Conservation (phyloP, 1,140 invertebrate genomes). For the Leptonema lineaticorne region DNA sequence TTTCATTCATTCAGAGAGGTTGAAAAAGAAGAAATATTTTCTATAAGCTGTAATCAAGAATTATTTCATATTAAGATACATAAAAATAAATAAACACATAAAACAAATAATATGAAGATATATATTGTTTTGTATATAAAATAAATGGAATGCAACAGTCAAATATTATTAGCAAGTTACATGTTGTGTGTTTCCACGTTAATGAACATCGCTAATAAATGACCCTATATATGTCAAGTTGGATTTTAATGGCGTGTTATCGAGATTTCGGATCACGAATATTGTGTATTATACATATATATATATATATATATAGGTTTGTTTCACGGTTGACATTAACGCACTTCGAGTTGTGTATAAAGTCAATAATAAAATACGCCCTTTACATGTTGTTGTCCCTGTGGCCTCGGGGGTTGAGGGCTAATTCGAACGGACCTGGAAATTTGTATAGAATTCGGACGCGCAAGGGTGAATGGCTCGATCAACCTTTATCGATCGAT, state of each 20-base stretch:
- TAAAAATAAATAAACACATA: no score
- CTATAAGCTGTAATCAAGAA: no score
- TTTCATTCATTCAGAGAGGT: no score
- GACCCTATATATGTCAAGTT: slow-evolving; percentile 11
- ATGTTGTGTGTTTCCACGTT: neutral
- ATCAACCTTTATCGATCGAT: no score
- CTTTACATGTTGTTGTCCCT: slow-evolving; percentile 16
- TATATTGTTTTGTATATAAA: no score
- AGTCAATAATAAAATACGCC: slow-evolving; percentile 24
- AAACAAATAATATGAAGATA: no score
- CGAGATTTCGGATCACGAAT: slow-evolving; percentile 7
- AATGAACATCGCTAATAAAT: slow-evolving; percentile 6
- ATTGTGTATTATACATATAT: neutral
- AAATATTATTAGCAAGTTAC: no score
- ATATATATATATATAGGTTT: neutral
- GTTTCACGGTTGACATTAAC: slow-evolving; percentile 15
- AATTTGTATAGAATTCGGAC: no score
- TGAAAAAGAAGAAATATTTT: no score
- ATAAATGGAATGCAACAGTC: no score
- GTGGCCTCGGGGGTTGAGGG: neutral
- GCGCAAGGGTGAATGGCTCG: no score
- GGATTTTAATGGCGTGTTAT: slow-evolving; percentile 16
- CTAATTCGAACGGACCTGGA: neutral
- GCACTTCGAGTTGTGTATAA: slow-evolving; percentile 6
- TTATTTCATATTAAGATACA: no score